Evolutionary conservation across 1,140 invertebrate species (phyloP), one percentile per base, ranked within the genome.

Genomic region (Eriosoma lanigerum): DNA sequence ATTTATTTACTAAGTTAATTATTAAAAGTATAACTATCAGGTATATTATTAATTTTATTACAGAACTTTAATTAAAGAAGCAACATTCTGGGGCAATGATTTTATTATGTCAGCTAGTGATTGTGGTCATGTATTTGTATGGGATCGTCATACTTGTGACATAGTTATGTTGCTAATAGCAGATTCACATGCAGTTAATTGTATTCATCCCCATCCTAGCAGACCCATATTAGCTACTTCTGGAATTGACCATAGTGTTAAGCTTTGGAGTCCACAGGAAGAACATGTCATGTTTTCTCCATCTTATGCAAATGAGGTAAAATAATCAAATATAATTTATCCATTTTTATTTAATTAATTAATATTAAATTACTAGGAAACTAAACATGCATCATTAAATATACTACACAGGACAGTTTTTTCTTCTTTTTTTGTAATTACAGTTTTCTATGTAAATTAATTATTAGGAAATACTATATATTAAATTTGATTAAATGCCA

Each of bases 211-310:
- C 0, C 94, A 96, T 87, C 94, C 94, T 0, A 90, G 87, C 82
- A 86, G 94, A 81, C 93, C 94, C 78, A 89, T 95, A 82, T 84
- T 96, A 8, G 94, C 94, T 0, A 93, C 94, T 10, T 95, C 94
- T 82, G 95, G 95, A 12, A 96, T 96, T 81, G 95, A 96, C 85
- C 94, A 96, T 86, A 93, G 96, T 84, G 89, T 96, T 12, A 96
- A 96, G 86, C 85, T 96, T 0, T 96, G 94, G 93, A 89, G 91
- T 4, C 94, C 94, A 1, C 85, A 89, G 17, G 85, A 86, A 80
- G 86, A 89, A 10, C 88, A 90, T 68, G 84, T 86, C 0, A 86
- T 82, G 21, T 95, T 94, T 86, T 89, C 94, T 85, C 85, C 86
- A n/a, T 87, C 86, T 70, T 88, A 88, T 83, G 92, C 93, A 0